Percentiles rank a stretch among this genome's conserved stretches.
phyloP scores from a whole-genome alignment of 2,113 vertebrate species.

The Psilopogon haemacephalus region DNA sequence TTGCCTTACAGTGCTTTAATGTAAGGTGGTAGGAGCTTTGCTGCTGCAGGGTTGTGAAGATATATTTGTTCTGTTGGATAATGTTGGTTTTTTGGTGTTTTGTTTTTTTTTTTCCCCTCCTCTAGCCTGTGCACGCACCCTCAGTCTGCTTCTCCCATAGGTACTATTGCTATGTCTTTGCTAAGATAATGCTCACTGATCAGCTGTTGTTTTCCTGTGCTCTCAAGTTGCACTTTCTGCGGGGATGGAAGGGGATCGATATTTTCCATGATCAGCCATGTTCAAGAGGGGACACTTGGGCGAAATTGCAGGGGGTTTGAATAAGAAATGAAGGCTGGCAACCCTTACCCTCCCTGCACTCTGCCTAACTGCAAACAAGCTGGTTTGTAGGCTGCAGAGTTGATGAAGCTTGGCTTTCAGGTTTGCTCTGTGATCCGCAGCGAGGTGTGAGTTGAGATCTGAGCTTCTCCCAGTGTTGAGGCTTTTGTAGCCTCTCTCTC shows the following conservation, averaged over 20 bases:
- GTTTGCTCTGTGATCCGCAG: not conserved
- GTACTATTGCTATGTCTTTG: conserved; percentile 9
- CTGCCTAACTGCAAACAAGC: not conserved
- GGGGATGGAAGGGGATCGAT: not conserved
- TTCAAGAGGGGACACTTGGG: not conserved
- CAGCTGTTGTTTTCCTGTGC: not conserved
- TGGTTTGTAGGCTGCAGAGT: not conserved
- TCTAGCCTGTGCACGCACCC: not conserved
- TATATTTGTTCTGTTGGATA: not conserved
- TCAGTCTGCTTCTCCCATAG: not conserved
- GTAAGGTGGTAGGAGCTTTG: not conserved
- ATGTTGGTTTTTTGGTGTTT: too few species aligned
- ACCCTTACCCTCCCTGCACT: not conserved
- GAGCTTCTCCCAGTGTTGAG: not conserved
- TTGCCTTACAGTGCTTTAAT: not conserved
- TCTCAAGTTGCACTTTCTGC: conserved; percentile 4
- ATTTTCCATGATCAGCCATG: not conserved
- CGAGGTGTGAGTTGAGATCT: not conserved
- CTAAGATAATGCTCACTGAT: conserved; percentile 7
- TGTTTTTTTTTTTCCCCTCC: not conserved
- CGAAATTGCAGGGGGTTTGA: not conserved
- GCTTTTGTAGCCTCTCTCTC: not conserved
- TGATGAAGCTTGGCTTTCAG: not conserved
- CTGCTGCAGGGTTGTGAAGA: conserved; percentile 10
- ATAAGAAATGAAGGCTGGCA: not conserved